Evolutionary conservation across 2,797 vertebrate genomes (phyloP).

Genomic region (Mycteria americana): DNA sequence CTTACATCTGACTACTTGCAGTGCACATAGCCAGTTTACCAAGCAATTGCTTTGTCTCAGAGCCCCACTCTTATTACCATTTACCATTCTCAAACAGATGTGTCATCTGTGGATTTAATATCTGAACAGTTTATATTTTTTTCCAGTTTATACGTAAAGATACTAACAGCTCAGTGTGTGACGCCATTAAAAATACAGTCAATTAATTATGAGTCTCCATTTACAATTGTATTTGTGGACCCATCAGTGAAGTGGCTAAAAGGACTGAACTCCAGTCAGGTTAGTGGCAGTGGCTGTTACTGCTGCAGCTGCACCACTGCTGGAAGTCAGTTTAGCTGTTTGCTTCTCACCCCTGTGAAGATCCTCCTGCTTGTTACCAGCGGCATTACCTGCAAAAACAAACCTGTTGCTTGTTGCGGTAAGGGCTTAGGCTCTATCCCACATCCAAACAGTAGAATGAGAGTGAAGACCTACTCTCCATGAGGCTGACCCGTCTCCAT

Average conservation of each 20-base stretch:
- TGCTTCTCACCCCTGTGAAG: background rate
- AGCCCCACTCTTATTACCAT: background rate
- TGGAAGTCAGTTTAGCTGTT: background rate
- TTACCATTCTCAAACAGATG: background rate
- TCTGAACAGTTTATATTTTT: background rate
- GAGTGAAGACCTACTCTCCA: background rate
- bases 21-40: background rate
- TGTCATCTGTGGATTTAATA: background rate
- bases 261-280: background rate
- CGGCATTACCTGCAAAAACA: background rate
- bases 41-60: background rate
- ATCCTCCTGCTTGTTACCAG: background rate
- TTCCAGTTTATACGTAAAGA: background rate
- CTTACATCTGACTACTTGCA: background rate
- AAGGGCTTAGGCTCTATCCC: background rate
- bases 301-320: background rate
- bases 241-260: background rate
- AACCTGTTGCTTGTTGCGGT: background rate
- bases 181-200: background rate
- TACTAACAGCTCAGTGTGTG: background rate
- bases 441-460: background rate
- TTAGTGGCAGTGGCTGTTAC: background rate
- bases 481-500: background rate
- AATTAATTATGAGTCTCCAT: background rate
- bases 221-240: background rate